These are phyloP conservation scores for Littorina saxatilis DNA, from an alignment of 1,140 invertebrate genomes.

Conservation along the genomic window DNA sequence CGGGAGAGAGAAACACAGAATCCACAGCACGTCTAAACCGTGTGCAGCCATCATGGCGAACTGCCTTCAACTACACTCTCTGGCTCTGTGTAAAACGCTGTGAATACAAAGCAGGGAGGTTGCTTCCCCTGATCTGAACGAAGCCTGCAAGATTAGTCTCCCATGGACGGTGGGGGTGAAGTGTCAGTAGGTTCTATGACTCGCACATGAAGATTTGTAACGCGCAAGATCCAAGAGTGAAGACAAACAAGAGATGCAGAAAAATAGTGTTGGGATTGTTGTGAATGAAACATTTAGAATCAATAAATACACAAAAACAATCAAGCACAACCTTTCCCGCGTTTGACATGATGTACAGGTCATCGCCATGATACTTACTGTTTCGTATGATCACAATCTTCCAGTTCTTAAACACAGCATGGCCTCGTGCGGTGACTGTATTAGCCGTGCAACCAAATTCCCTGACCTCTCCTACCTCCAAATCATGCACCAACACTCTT, in stretches of 20 bases:
- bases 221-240: neutral
- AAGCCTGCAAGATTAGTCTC: neutral
- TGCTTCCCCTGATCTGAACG: neutral
- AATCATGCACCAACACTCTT: slow-evolving; percentile 22
- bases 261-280: no score
- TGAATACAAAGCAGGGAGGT: neutral
- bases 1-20: neutral
- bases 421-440: neutral
- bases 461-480: slow-evolving; percentile 20
- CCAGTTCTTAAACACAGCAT: neutral
- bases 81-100: neutral
- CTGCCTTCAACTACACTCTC: slow-evolving; percentile 3
- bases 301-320: neutral
- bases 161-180: no score
- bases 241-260: neutral
- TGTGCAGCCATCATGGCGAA: slow-evolving; percentile 30
- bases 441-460: slow-evolving; percentile 25
- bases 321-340: neutral
- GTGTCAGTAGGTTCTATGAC: no score
- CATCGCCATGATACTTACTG: neutral
- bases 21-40: neutral
- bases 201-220: no score
- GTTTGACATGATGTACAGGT: no score
- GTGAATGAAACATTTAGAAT: neutral
- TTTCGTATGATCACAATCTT: neutral